These are phyloP conservation scores for Diarsia mendica DNA, from an alignment of 2,888 invertebrate species.

Conservation along the genomic window DNA sequence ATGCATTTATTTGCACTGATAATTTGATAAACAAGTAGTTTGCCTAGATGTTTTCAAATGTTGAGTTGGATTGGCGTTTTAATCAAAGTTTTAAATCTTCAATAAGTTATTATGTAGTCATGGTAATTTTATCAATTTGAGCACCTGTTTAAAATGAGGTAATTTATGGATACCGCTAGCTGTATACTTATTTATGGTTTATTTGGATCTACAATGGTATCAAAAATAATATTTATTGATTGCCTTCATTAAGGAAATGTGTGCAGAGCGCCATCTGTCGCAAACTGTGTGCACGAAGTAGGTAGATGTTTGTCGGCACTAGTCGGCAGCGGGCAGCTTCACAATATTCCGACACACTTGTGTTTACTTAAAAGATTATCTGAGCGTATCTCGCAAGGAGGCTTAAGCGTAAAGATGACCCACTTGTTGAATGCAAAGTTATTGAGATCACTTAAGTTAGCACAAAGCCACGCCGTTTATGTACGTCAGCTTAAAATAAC, in stretches of 20 bases:
- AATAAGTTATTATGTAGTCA: background rate
- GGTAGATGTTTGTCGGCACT: background rate
- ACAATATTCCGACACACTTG: constrained; percentile 11
- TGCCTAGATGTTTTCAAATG: background rate
- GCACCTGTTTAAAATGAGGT: background rate
- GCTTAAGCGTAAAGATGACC: constrained; percentile 30
- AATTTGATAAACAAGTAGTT: background rate
- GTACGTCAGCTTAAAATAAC: constrained; percentile 24
- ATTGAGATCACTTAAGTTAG: constrained; percentile 20
- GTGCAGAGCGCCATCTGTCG: constrained; percentile 40
- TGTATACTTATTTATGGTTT: background rate
- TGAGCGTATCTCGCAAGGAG: constrained; percentile 10
- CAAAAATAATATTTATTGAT: background rate
- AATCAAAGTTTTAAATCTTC: background rate
- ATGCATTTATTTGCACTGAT: constrained; percentile 8
- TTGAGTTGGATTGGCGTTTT: background rate
- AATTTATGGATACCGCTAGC: background rate
- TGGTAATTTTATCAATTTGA: background rate
- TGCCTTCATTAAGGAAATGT: background rate
- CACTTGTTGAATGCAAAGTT: constrained; percentile 37
- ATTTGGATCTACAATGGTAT: too few species aligned
- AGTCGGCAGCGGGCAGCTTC: too few species aligned
- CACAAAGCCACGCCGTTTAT: constrained; percentile 1
- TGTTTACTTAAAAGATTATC: constrained; percentile 14
- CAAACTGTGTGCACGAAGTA: background rate